phyloP scores from a whole-genome alignment of 2,888 invertebrate species.

The Taphrorychus bicolor region DNA sequence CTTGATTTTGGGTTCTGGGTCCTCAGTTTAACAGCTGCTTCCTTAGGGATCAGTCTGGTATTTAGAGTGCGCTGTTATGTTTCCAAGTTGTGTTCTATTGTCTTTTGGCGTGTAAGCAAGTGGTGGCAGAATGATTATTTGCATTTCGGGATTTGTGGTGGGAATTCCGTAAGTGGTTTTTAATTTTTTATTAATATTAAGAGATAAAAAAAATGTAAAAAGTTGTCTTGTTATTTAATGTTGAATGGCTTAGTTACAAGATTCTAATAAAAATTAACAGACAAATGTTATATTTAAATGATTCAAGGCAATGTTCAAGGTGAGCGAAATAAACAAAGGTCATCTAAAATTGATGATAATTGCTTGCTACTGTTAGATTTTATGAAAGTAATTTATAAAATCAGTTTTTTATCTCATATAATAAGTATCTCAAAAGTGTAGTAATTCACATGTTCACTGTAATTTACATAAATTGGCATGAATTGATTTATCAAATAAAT shows the following conservation, averaged over 20 bases:
- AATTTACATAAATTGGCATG: too few relatives aligned
- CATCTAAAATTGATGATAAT: not conserved
- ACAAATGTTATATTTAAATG: slow-evolving; percentile 19
- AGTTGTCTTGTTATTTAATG: not conserved
- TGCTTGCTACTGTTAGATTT: not conserved
- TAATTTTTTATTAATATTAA: not conserved
- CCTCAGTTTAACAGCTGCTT: slow-evolving; percentile 56
- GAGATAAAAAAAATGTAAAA: not conserved
- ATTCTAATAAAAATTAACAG: too few relatives aligned
- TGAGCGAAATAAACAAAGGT: slow-evolving; percentile 26
- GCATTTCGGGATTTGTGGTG: slow-evolving; percentile 68
- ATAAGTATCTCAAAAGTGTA: too few relatives aligned
- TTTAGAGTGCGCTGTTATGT: slow-evolving; percentile 33
- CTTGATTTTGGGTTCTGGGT: slow-evolving; percentile 46
- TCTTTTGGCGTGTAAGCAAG: not conserved
- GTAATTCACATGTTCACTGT: too few relatives aligned
- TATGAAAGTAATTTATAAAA: not conserved
- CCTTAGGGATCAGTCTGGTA: slow-evolving; percentile 44
- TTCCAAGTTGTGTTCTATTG: slow-evolving; percentile 27
- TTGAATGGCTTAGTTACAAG: not conserved
- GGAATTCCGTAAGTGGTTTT: slow-evolving; percentile 60
- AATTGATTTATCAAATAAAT: too few relatives aligned
- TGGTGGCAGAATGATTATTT: slow-evolving; percentile 63
- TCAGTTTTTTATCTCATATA: too few relatives aligned
- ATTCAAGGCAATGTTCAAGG: slow-evolving; percentile 21